These are phyloP conservation scores for Diachasma alloeum DNA, from an alignment of 1,140 invertebrate species.

Conservation along the genomic window DNA sequence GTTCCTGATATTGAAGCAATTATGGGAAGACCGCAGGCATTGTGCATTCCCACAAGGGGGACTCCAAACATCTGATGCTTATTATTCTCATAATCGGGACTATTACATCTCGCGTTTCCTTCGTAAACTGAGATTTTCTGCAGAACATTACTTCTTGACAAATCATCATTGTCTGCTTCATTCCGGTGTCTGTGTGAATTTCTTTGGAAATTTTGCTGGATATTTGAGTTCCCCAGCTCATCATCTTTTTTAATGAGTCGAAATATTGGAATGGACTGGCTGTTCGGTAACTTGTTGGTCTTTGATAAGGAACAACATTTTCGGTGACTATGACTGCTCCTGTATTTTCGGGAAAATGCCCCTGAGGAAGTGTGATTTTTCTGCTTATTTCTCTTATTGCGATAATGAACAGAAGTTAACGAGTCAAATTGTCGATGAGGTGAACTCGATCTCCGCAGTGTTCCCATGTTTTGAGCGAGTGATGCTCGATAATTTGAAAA, in stretches of 20 bases:
- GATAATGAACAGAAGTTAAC: slow-evolving; percentile 31
- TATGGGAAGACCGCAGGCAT: slow-evolving; percentile 49
- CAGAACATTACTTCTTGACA: slow-evolving; percentile 41
- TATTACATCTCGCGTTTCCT: slow-evolving; percentile 39
- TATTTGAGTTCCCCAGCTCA: neutral
- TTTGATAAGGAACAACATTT: neutral
- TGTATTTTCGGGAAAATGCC: neutral
- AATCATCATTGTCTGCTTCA: slow-evolving; percentile 6
- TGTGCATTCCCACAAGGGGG: slow-evolving; percentile 60
- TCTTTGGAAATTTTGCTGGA: neutral
- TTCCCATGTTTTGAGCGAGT: slow-evolving; percentile 47
- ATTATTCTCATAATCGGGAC: slow-evolving; percentile 25
- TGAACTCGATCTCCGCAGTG: slow-evolving; percentile 39
- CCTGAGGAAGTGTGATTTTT: neutral
- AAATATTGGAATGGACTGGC: neutral
- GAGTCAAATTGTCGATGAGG: slow-evolving; percentile 44
- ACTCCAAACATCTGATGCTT: slow-evolving; percentile 47
- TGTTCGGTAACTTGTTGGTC: neutral
- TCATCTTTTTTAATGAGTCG: neutral
- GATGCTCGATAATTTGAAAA: slow-evolving; percentile 44
- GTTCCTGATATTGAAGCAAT: slow-evolving; percentile 15
- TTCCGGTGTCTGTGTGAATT: neutral
- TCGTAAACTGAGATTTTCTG: slow-evolving; percentile 57
- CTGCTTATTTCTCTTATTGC: slow-evolving; percentile 1
- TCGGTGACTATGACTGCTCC: neutral